Evolutionary conservation across 1,140 invertebrate genomes (phyloP).

Genomic region (Ostrea denselamellosa): DNA sequence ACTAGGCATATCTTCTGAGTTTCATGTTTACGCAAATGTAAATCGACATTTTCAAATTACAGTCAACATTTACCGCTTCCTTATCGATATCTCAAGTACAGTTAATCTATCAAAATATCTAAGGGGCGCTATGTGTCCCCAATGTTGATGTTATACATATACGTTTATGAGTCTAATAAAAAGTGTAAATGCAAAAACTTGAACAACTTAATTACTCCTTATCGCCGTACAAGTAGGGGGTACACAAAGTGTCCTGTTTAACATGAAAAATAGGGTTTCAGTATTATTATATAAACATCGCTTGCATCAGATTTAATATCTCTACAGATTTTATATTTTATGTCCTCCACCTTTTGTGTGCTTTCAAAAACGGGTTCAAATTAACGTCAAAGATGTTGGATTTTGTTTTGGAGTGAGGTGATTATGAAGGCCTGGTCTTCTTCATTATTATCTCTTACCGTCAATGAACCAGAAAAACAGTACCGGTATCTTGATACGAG

Average conservation of each 20-base stretch:
- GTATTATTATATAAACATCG: neutral
- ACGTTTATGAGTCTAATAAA: conserved; percentile 4
- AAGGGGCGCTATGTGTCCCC: neutral
- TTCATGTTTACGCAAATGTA: neutral
- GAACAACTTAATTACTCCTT: neutral
- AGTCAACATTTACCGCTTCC: conserved; percentile 6
- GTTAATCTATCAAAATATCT: conserved; percentile 1
- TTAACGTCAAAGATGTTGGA: conserved; percentile 30
- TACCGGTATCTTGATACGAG: conserved; percentile 2
- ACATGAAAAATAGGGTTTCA: conserved; percentile 14
- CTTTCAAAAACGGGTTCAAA: neutral
- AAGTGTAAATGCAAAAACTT: neutral
- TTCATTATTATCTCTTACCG: conserved; percentile 16
- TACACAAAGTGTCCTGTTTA: neutral
- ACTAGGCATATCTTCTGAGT: neutral
- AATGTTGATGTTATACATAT: neutral
- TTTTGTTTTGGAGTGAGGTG: neutral
- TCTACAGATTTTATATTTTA: conserved; percentile 37
- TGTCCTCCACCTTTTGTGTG: conserved; percentile 15
- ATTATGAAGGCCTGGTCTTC: neutral
- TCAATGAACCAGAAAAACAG: conserved; percentile 34
- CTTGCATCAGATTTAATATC: conserved; percentile 33
- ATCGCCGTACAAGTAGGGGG: neutral
- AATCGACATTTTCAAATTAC: neutral
- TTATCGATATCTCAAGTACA: neutral